Evolutionary conservation across 2,113 vertebrate species (phyloP).

Genomic region (Tachysurus vachellii): DNA sequence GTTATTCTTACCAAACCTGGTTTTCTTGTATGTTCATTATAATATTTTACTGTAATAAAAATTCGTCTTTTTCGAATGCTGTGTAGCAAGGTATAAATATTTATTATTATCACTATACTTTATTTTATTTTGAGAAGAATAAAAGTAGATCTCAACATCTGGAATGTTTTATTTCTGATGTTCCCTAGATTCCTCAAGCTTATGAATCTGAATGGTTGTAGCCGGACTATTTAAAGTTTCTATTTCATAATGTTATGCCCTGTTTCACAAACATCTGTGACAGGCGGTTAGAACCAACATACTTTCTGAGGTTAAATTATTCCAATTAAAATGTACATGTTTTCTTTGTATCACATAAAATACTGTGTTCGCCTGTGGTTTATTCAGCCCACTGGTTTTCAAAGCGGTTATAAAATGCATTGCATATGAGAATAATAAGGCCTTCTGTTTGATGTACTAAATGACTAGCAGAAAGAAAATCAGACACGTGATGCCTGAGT

Average conservation of each 20-base stretch:
- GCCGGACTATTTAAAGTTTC: background rate
- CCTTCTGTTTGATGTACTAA: slow-evolving; percentile 64
- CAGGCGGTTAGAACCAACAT: background rate
- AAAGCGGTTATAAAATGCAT: slow-evolving; percentile 55
- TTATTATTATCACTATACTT: background rate
- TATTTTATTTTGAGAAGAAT: background rate
- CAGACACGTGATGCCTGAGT: slow-evolving; percentile 59
- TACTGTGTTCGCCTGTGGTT: slow-evolving; percentile 43
- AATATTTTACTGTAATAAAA: background rate
- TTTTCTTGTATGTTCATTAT: background rate
- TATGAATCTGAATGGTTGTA: background rate
- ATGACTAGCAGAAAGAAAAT: slow-evolving; percentile 64
- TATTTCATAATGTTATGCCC: background rate
- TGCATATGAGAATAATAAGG: slow-evolving; percentile 63
- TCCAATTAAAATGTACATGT: background rate
- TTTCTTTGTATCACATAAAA: slow-evolving; percentile 4
- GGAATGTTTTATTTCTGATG: background rate
- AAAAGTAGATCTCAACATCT: background rate
- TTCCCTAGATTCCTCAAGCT: background rate
- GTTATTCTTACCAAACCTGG: background rate
- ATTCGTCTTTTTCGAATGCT: background rate
- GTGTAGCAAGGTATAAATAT: background rate
- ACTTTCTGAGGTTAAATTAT: background rate
- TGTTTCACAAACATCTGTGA: background rate
- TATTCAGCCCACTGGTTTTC: slow-evolving; percentile 53